These are phyloP conservation scores for Spodoptera littoralis DNA, from an alignment of 2,888 invertebrate species.

Conservation along the genomic window DNA sequence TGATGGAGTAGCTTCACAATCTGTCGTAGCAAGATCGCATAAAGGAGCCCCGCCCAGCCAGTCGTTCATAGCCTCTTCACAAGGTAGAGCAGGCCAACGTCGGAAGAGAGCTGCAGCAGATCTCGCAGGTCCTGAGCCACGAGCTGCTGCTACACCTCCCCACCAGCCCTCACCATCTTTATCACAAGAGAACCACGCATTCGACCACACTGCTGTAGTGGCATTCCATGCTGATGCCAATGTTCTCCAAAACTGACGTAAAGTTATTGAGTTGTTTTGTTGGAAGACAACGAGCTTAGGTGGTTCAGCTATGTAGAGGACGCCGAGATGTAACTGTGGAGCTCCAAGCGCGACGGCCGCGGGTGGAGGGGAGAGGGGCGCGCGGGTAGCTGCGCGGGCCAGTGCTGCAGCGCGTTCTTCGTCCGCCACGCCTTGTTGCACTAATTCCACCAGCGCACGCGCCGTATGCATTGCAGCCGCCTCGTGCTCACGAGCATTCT, in stretches of 20 bases:
- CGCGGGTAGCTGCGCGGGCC: constrained; percentile 81
- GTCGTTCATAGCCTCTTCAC: constrained; percentile 91
- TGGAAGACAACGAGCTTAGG: constrained; percentile 81
- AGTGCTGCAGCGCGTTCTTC: constrained; percentile 79
- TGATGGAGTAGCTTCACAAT: constrained; percentile 77
- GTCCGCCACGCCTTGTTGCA: constrained; percentile 80
- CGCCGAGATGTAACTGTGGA: constrained; percentile 84
- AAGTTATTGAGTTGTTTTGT: constrained; percentile 83
- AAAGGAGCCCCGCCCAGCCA: constrained; percentile 90
- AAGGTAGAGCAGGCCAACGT: constrained; percentile 91
- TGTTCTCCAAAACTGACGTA: constrained; percentile 88
- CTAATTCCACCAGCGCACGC: constrained; percentile 83
- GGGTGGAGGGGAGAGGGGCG: constrained; percentile 78
- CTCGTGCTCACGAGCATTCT: constrained; percentile 83
- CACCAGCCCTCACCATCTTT: constrained; percentile 77
- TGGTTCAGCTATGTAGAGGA: constrained; percentile 81
- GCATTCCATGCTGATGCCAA: constrained; percentile 86
- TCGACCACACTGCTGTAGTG: constrained; percentile 81
- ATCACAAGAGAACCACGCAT: constrained; percentile 85
- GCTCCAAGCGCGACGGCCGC: constrained; percentile 85
- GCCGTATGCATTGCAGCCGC: constrained; percentile 82
- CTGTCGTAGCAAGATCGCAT: constrained; percentile 77
- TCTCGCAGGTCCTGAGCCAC: constrained; percentile 78
- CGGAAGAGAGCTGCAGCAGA: constrained; percentile 90
- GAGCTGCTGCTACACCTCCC: constrained; percentile 84